Evolutionary conservation across 2,888 invertebrate species (phyloP), one percentile per base, ranked within the genome.

Genomic region (Tortricodes alternella): DNA sequence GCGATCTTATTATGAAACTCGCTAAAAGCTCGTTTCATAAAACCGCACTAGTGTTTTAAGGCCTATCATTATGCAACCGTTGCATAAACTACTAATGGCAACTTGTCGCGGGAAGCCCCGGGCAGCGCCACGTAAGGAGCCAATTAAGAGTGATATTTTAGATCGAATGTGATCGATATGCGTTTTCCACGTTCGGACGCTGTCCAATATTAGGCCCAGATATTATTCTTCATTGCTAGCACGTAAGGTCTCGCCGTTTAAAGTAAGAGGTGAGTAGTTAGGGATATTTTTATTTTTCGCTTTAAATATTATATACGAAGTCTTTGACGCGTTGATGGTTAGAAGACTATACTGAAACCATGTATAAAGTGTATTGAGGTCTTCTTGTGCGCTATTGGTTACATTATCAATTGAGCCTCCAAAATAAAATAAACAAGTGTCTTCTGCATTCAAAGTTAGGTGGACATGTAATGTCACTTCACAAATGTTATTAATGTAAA

Each of bases 271-370:
- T 6, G 3, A 2, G 27, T 16, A 32, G n/a, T 48, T 13, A 5
- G 24, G 21, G 8, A 53, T 53, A 38, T 8, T 13, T 55, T 63
- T 60, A 34, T 58, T 61, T 58, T 60, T 61, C 5, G 60, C 55
- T 1, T 44, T 32, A 48, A 59, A 56, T 34, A 63, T 58, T 13
- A 60, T 48, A 34, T 48, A 59, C 5, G 13, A 35, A 8, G 58
- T 61, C 53, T 57, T 60, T 9, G 29, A 8, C 9, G 48, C 46
- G 13, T 60, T 60, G 1, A 60, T 48, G 2, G 53, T 58, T 3
- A 61, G 39, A 8, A 63, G 16, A 19, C 61, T 63, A 24, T 35
- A 55, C 24, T 53, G 32, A 9, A 61, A 51, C 63, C 63, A 61
- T 23, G 23, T 16, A 50, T 37, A 35, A 7, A 62, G 41, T 4